Conservation (phyloP, 2,113 vertebrate species). For the Hystrix cristata region DNA sequence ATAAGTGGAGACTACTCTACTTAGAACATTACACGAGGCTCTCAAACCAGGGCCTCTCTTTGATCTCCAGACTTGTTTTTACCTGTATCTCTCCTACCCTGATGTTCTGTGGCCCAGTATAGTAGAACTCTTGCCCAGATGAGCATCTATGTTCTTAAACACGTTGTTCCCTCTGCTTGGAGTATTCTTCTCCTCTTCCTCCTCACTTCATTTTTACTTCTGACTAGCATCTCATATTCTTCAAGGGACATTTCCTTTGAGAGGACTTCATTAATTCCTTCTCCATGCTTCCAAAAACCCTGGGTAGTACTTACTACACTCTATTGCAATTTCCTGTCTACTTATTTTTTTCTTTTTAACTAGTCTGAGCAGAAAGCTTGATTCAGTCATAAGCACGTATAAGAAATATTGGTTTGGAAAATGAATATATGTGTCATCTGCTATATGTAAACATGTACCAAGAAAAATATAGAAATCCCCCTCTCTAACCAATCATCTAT, state of each 20-base stretch:
- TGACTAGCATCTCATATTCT: constrained; percentile 2
- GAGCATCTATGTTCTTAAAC: background rate
- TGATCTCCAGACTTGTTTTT: background rate
- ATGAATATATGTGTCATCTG: background rate
- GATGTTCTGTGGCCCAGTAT: background rate
- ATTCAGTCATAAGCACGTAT: background rate
- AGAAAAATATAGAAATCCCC: background rate
- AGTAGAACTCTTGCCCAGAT: background rate
- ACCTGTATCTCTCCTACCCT: background rate
- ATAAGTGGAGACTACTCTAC: background rate
- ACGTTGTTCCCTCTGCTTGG: background rate
- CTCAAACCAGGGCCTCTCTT: background rate
- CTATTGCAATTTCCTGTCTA: constrained; percentile 20
- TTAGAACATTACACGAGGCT: background rate
- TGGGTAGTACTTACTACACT: background rate
- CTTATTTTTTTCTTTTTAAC: constrained; percentile 40
- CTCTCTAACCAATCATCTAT: constrained; percentile 20
- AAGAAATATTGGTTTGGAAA: constrained; percentile 59
- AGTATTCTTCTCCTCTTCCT: background rate
- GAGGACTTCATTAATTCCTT: constrained; percentile 15
- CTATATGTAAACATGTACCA: constrained; percentile 19
- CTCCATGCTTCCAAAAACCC: background rate
- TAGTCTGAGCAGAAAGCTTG: background rate
- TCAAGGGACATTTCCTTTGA: background rate
- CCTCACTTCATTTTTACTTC: constrained; percentile 23